Evolutionary conservation across 2,888 invertebrate species (phyloP).

Genomic region (Diadromus collaris): DNA sequence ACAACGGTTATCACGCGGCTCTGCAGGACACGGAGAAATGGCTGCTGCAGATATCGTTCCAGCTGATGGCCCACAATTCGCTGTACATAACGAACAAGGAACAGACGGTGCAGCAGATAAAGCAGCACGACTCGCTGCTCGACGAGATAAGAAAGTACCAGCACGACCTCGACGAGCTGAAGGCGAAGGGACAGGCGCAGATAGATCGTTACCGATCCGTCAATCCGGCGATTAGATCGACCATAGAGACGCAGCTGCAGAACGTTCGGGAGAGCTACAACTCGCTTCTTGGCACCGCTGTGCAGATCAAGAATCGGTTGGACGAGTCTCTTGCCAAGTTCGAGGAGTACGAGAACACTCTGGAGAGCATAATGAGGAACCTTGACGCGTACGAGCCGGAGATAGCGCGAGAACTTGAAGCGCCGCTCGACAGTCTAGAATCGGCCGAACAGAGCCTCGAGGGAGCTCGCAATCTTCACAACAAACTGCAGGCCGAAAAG

Average conservation of each 20-base stretch:
- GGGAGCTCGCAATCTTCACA: conserved; percentile 89
- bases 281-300: conserved; percentile 92
- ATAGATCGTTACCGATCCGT: conserved; percentile 89
- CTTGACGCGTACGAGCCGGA: conserved; percentile 90
- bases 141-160: conserved; percentile 93
- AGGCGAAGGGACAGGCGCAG: conserved; percentile 91
- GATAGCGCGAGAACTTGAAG: conserved; percentile 87
- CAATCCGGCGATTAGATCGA: conserved; percentile 88
- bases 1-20: conserved; percentile 93
- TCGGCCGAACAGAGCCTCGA: conserved; percentile 88
- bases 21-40: conserved; percentile 98
- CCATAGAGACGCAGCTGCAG: conserved; percentile 91
- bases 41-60: conserved; percentile 96
- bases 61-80: conserved; percentile 97
- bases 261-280: conserved; percentile 97
- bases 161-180: conserved; percentile 89
- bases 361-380: conserved; percentile 92
- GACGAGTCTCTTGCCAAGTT: conserved; percentile 95
- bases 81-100: conserved; percentile 95
- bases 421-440: conserved; percentile 87
- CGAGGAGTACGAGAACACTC: conserved; percentile 94
- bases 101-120: conserved; percentile 94
- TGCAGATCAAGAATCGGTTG: conserved; percentile 94
- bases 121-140: conserved; percentile 90
- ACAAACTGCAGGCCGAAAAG: conserved; percentile 94